Conservation (phyloP, 2,797 vertebrate genomes). For the Pangasius sanitwongsei region DNA sequence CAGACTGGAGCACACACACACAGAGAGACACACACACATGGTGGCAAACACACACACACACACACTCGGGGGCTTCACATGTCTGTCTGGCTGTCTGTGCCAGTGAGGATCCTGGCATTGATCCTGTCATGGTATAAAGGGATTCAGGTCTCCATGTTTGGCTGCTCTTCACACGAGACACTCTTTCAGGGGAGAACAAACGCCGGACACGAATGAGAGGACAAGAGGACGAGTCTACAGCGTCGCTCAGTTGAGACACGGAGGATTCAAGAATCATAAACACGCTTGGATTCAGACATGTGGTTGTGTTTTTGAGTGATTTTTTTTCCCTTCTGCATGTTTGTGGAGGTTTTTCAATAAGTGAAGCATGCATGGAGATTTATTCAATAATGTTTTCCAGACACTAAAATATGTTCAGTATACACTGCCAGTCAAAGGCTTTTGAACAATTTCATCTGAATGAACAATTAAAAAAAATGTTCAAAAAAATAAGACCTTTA, state of each 20-base stretch:
- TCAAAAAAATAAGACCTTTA: background rate
- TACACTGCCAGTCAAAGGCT: background rate
- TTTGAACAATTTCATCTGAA: background rate
- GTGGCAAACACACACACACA: background rate
- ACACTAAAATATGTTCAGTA: background rate
- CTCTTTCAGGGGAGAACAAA: background rate
- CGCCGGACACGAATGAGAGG: background rate
- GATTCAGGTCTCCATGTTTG: slow-evolving; percentile 8
- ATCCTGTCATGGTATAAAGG: slow-evolving; percentile 6
- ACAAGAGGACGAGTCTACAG: background rate
- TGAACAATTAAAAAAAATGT: background rate
- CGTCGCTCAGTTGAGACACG: background rate
- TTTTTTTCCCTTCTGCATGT: background rate
- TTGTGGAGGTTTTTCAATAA: background rate
- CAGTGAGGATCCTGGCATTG: slow-evolving; percentile 19
- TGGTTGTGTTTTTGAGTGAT: background rate
- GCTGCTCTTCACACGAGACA: background rate
- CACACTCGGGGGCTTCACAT: background rate
- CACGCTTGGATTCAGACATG: background rate
- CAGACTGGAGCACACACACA: background rate
- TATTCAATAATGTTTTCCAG: background rate
- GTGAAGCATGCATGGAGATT: background rate
- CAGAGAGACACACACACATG: background rate
- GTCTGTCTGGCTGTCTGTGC: slow-evolving; percentile 24
- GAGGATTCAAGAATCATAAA: background rate